Evolutionary conservation across 2,113 vertebrate species (phyloP).

Genomic region (Pluvianellus socialis): DNA sequence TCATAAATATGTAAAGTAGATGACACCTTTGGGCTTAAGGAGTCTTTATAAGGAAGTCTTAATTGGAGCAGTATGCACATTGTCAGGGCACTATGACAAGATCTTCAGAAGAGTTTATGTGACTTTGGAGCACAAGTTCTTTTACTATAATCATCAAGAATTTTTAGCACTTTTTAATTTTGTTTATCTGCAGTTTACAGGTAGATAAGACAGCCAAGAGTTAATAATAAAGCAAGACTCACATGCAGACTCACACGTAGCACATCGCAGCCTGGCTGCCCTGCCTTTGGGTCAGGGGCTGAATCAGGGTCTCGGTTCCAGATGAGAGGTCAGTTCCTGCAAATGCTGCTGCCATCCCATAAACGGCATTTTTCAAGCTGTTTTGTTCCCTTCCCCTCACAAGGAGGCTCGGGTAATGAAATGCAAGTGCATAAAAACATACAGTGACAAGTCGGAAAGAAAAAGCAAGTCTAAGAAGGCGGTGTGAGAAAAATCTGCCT

Average conservation of each 20-base stretch:
- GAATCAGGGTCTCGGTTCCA: background rate
- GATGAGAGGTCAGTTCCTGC: background rate
- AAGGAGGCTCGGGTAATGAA: background rate
- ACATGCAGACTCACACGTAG: rapidly evolving
- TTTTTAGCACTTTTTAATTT: background rate
- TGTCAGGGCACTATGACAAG: background rate
- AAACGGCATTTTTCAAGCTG: background rate
- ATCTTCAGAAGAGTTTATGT: background rate
- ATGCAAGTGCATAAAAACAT: background rate
- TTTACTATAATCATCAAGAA: background rate
- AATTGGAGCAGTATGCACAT: background rate
- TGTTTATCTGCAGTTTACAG: background rate
- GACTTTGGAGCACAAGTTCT: background rate
- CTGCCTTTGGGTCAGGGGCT: too few relatives aligned
- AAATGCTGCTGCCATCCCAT: background rate
- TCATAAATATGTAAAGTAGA: background rate
- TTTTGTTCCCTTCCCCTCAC: background rate
- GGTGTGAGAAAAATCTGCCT: background rate
- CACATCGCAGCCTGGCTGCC: background rate
- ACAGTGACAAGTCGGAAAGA: background rate
- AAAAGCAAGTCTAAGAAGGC: background rate
- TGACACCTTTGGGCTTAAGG: background rate
- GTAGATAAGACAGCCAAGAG: background rate
- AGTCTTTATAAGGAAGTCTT: background rate
- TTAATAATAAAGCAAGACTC: background rate